A percentile compares a stretch with the other conserved stretches of the same genome.
These are phyloP conservation scores for Pollachius pollachius DNA, from an alignment of 2,113 vertebrate species.

Conservation along the genomic window DNA sequence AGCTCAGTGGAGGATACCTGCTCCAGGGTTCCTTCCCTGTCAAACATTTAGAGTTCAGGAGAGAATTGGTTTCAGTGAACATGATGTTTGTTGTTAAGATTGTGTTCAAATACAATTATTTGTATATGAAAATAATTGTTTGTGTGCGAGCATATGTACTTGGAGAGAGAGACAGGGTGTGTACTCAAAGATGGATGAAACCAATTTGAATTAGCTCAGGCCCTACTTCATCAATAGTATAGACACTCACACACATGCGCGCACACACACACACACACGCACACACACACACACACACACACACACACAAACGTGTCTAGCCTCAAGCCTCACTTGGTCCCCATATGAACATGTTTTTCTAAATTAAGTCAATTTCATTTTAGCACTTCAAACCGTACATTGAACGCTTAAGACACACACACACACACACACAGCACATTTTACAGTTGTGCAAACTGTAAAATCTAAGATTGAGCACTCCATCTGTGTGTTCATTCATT, in stretches of 20 bases:
- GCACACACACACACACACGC: slow-evolving; percentile 12
- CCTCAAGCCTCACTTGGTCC: slow-evolving; percentile 71
- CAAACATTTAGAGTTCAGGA: no score
- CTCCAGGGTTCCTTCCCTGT: no score
- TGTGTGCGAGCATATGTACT: neutral
- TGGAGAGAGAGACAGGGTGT: slow-evolving; percentile 2
- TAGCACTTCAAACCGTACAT: slow-evolving; percentile 12
- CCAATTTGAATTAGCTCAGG: slow-evolving; percentile 76
- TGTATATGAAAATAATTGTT: neutral
- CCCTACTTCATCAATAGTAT: slow-evolving; percentile 73
- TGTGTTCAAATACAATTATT: no score
- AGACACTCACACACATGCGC: slow-evolving; percentile 49
- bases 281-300: slow-evolving; percentile 46
- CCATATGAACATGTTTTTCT: slow-evolving; percentile 57
- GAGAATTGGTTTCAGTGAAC: no score
- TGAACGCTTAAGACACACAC: neutral
- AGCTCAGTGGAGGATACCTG: no score
- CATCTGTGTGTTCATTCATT: no score
- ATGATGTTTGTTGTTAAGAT: no score
- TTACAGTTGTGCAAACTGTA: no score
- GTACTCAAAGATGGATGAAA: slow-evolving; percentile 70
- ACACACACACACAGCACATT: neutral
- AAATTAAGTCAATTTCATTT: slow-evolving; percentile 50
- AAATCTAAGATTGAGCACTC: no score
- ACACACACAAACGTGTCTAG: slow-evolving; percentile 19